Percentiles rank a stretch among this genome's conserved stretches.
Evolutionary conservation across 2,888 invertebrate genomes (phyloP).

Genomic region (Clostera curtula): DNA sequence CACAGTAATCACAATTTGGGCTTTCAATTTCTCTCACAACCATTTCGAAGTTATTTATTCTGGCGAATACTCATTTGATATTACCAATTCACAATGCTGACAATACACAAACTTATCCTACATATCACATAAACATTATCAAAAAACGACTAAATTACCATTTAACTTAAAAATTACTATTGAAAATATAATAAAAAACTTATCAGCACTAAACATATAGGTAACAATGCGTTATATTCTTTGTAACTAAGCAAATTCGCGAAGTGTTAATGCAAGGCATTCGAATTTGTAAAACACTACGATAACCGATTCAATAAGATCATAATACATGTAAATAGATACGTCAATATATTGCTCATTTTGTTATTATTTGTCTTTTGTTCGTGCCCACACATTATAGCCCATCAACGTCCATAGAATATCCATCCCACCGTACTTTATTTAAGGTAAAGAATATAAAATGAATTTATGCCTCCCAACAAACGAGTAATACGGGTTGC

Average conservation of each 20-base stretch:
- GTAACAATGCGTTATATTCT: slow-evolving; percentile 23
- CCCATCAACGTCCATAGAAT: no score
- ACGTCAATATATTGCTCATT: no score
- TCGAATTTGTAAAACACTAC: slow-evolving; percentile 2
- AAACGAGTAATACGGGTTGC: no score
- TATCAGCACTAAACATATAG: slow-evolving; percentile 25
- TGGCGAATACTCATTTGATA: background rate
- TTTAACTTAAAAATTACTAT: slow-evolving; percentile 14
- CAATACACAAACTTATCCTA: slow-evolving; percentile 25
- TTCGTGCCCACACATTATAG: no score
- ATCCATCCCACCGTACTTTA: no score
- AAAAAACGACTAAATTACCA: slow-evolving; percentile 29
- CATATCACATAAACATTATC: slow-evolving; percentile 52
- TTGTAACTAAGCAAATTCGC: slow-evolving; percentile 12
- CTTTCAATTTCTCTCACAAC: background rate
- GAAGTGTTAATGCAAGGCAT: background rate
- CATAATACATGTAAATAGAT: no score
- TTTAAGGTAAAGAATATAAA: no score
- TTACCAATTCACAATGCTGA: slow-evolving; percentile 5
- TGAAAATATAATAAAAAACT: slow-evolving; percentile 14
- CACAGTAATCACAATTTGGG: slow-evolving; percentile 6
- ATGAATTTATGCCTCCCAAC: no score
- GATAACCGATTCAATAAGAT: slow-evolving; percentile 5
- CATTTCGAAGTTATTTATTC: background rate
- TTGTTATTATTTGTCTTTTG: no score